Evolutionary conservation across 1,140 invertebrate genomes (phyloP), one percentile per base, ranked within the genome.

Genomic region (Eciton burchellii): DNA sequence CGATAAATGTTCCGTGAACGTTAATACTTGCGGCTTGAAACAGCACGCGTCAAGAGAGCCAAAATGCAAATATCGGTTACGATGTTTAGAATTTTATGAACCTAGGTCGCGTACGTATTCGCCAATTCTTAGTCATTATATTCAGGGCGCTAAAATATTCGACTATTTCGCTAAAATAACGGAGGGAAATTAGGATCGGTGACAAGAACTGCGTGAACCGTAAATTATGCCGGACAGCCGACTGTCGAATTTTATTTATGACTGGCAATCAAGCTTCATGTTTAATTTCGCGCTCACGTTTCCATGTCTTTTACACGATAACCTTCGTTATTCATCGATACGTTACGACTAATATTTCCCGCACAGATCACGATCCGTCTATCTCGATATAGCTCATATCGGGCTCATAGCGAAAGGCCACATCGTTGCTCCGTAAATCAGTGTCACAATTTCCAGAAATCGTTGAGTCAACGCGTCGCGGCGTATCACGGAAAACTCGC

Each of bases 61-160:
- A 72, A 72, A 72, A 24, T 1, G 21, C 16, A 4, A n/a, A 56
- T 41, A 14, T 14, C 14, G 16, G 14, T 71, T n/a, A 8, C 47
- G 35, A 71, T 54, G 21, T 41, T 71, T 41, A 57, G 52, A 21
- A 57, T 54, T 56, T 72, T 12, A 57, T 72, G 56, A 72, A 43
- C 19, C 21, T 72, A 56, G 29, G 29, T 72, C 52, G 35, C 24
- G 19, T 70, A n/a, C 8, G 45, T 47, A 45, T 65, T 14, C 14
- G 8, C 52, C 8, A 56, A 41, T 24, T 72, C 9, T 21, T 52
- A n/a, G n/a, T n/a, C n/a, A n/a, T n/a, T n/a, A 35, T 35, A 14
- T 70, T 16, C 16, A 14, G 14, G 14, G n/a, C n/a, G n/a, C n/a
- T n/a, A n/a, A 21, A 12, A n/a, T n/a, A n/a, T n/a, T 70, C 29